These are phyloP conservation scores for Octomys mimax DNA, from an alignment of 2,797 vertebrate genomes.

Conservation along the genomic window DNA sequence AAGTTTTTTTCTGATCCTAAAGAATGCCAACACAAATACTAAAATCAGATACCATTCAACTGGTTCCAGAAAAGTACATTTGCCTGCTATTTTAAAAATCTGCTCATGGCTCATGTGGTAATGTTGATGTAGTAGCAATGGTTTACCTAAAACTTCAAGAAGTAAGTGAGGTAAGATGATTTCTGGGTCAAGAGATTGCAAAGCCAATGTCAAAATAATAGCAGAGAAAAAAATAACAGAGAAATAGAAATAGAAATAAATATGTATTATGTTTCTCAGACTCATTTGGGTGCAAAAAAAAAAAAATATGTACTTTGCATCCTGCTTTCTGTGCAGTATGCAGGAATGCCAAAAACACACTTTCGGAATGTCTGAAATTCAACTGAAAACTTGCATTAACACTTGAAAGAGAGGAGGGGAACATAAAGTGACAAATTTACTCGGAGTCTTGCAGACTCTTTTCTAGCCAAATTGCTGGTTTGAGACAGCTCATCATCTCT, in stretches of 20 bases:
- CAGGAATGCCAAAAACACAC: constrained; percentile 48
- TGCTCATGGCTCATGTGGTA: neutral
- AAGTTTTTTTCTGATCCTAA: constrained; percentile 39
- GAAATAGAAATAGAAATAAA: neutral
- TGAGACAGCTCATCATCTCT: constrained; percentile 72
- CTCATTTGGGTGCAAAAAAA: constrained; percentile 46
- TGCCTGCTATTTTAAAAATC: constrained; percentile 37
- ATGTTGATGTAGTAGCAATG: neutral
- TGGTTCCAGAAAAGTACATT: neutral
- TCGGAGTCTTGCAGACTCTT: constrained; percentile 57
- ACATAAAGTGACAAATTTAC: constrained; percentile 8
- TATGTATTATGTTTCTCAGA: constrained; percentile 7
- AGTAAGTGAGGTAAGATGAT: constrained; percentile 2
- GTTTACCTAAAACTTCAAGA: constrained; percentile 30
- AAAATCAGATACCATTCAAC: constrained; percentile 35
- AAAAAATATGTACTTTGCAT: constrained; percentile 56
- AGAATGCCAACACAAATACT: constrained; percentile 1
- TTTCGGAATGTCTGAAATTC: constrained; percentile 73
- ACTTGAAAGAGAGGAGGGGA: constrained; percentile 60
- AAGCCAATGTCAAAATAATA: constrained; percentile 23
- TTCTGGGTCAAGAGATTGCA: neutral
- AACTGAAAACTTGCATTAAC: constrained; percentile 69
- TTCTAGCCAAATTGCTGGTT: constrained; percentile 77
- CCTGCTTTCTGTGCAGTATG: constrained; percentile 26
- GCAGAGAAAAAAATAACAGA: neutral